These are phyloP conservation scores for Polydrusus cervinus DNA, from an alignment of 2,888 invertebrate genomes.

Conservation along the genomic window DNA sequence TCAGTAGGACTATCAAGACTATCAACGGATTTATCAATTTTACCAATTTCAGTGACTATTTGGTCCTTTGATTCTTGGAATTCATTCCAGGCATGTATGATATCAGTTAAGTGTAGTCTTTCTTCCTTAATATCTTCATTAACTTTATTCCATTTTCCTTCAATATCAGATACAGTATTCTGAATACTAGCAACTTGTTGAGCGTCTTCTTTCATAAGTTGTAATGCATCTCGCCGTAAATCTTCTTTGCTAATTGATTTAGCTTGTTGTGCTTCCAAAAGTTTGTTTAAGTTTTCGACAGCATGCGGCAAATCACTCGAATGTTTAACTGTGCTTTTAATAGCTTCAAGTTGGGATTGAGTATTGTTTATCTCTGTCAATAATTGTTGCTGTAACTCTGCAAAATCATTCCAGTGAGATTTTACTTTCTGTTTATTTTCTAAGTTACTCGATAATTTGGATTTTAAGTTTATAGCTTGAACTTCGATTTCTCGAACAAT, in stretches of 20 bases:
- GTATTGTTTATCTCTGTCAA: slow-evolving; percentile 78
- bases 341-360: slow-evolving; percentile 75
- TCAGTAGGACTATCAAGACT: slow-evolving; percentile 82
- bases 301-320: slow-evolving; percentile 72
- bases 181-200: slow-evolving; percentile 87
- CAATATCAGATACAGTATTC: slow-evolving; percentile 83
- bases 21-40: slow-evolving; percentile 79
- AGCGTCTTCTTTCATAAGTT: slow-evolving; percentile 87
- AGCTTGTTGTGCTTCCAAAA: slow-evolving; percentile 74
- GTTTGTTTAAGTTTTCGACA: slow-evolving; percentile 73
- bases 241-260: slow-evolving; percentile 80
- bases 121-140: slow-evolving; percentile 84
- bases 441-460: slow-evolving; percentile 79
- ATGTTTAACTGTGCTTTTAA: slow-evolving; percentile 73
- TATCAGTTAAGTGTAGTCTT: slow-evolving; percentile 82
- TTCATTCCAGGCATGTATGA: slow-evolving; percentile 83
- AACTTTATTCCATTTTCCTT: slow-evolving; percentile 87
- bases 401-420: slow-evolving; percentile 85
- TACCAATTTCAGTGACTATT: slow-evolving; percentile 80
- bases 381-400: slow-evolving; percentile 81
- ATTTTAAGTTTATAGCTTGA: slow-evolving; percentile 79
- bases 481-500: slow-evolving; percentile 83
- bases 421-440: slow-evolving; percentile 81
- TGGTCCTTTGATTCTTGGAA: slow-evolving; percentile 83
- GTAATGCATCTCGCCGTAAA: slow-evolving; percentile 85